These are phyloP conservation scores for Choristoneura fumiferana DNA, from an alignment of 1,140 invertebrate genomes.

Conservation along the genomic window DNA sequence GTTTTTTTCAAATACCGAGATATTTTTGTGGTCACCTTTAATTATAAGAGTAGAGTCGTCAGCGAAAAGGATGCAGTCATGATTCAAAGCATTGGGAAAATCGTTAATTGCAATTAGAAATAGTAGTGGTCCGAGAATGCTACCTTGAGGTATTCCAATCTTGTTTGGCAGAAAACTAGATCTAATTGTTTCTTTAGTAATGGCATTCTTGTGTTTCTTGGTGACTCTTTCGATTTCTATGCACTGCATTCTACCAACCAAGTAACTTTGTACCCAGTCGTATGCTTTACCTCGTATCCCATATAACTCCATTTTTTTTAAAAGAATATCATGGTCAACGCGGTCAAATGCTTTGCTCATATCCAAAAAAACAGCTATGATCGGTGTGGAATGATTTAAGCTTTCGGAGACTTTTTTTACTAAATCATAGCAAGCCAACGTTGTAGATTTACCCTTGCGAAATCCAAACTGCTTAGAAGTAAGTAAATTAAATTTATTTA, in stretches of 20 bases:
- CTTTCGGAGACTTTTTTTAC: not conserved
- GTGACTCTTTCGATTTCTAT: not conserved
- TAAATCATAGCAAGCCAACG: not conserved
- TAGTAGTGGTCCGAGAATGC: no score
- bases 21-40: no score
- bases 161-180: no score
- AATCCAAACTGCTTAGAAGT: not conserved
- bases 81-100: no score
- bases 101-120: no score
- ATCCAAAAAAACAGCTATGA: not conserved
- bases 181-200: no score
- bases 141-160: no score
- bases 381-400: not conserved
- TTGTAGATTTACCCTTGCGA: not conserved
- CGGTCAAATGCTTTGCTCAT: constrained; percentile 2
- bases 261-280: not conserved
- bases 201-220: no score
- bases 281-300: not conserved
- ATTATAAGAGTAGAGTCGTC: no score
- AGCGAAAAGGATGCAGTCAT: no score
- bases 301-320: not conserved
- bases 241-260: not conserved
- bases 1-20: no score
- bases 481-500: not conserved
- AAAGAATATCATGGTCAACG: not conserved